These are phyloP conservation scores for Sceloporus undulatus DNA, from an alignment of 2,113 vertebrate genomes.

Conservation along the genomic window DNA sequence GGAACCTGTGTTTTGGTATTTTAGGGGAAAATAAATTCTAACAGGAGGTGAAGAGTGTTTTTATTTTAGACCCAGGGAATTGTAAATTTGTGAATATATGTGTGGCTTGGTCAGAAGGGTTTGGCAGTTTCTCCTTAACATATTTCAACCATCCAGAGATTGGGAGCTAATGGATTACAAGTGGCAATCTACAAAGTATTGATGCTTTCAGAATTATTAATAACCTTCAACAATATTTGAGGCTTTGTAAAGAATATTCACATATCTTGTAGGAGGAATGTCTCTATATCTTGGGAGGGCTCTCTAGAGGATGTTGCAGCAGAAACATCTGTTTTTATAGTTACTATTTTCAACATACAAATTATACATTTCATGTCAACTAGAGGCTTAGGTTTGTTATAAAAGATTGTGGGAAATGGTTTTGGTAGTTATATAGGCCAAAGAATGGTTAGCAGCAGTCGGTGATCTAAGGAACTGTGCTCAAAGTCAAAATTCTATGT, in stretches of 20 bases:
- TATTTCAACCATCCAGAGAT: neutral
- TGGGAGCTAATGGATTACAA: neutral
- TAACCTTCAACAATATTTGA: constrained; percentile 58
- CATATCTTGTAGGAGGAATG: constrained; percentile 1
- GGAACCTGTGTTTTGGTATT: neutral
- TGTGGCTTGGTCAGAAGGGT: neutral
- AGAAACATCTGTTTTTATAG: constrained; percentile 63
- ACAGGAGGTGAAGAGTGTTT: neutral
- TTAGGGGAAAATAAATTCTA: constrained; percentile 10
- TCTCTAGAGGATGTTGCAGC: constrained; percentile 16
- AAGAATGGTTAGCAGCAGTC: neutral
- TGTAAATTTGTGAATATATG: neutral
- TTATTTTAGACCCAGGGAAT: neutral
- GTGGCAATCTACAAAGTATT: neutral
- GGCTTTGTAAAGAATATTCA: constrained; percentile 48
- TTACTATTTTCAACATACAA: constrained; percentile 73
- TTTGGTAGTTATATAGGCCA: constrained; percentile 36
- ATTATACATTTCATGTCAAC: constrained; percentile 60
- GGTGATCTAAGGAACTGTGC: neutral
- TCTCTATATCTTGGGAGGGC: constrained; percentile 41
- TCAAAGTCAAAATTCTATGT: accelerated
- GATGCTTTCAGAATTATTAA: constrained; percentile 16
- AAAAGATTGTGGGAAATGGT: constrained; percentile 58
- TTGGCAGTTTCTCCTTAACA: constrained; percentile 3
- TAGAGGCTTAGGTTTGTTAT: constrained; percentile 61